These are phyloP conservation scores for Lasioglossum pauxillum DNA, from an alignment of 2,888 invertebrate genomes.

Conservation along the genomic window DNA sequence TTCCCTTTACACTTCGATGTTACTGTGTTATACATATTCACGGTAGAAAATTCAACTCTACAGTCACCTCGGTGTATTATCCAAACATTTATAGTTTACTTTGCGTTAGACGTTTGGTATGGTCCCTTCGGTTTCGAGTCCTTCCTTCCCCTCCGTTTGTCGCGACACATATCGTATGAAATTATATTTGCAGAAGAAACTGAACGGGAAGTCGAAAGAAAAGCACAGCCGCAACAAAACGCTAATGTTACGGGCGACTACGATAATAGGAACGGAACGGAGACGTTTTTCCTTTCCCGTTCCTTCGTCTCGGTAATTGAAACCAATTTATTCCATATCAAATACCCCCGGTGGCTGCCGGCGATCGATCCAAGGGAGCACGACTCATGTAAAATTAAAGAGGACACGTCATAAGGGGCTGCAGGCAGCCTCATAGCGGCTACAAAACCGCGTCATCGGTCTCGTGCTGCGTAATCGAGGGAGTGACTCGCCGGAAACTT, in stretches of 20 bases:
- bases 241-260: slow-evolving; percentile 20
- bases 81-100: slow-evolving; percentile 12
- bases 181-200: slow-evolving; percentile 4
- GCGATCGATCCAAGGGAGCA: slow-evolving; percentile 52
- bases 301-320: slow-evolving; percentile 38
- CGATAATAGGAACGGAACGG: slow-evolving; percentile 3
- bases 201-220: background rate
- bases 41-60: background rate
- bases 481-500: slow-evolving; percentile 63
- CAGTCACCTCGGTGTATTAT: background rate
- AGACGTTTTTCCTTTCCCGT: slow-evolving; percentile 1
- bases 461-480: slow-evolving; percentile 63
- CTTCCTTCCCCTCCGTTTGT: background rate
- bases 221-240: slow-evolving; percentile 8
- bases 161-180: background rate
- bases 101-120: background rate
- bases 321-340: slow-evolving; percentile 56
- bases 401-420: slow-evolving; percentile 60
- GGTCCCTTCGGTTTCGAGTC: background rate
- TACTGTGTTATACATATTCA: background rate
- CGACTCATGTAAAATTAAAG: slow-evolving; percentile 60
- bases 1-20: background rate
- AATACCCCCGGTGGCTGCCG: slow-evolving; percentile 27
- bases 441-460: slow-evolving; percentile 56
- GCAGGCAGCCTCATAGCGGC: slow-evolving; percentile 32